Base-by-base conservation (phyloP, 2,797 vertebrate genomes). In the Otolemur crassicaudatus region DNA sequence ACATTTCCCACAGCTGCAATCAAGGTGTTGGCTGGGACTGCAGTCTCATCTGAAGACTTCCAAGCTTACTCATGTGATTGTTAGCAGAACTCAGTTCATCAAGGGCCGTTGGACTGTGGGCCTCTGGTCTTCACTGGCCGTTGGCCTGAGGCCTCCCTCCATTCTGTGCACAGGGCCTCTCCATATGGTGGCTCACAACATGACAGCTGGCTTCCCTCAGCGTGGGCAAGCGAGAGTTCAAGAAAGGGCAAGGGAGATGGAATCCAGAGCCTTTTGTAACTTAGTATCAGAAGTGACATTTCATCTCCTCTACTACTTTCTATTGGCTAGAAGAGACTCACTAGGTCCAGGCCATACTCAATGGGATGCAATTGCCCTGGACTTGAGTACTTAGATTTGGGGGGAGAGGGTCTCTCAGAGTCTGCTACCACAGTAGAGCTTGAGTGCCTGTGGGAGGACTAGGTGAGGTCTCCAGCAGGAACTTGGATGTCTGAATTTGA, bases 401-500 rank as follows among this genome's bases (percentile, higher is more conserved):
- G 49, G 49, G 49, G 3, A 43, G 40, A 56, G 63, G 56, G 87
- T 10, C 83, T 63, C 31, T 61, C 70, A 73, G 61, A 81, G 72
- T 34, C 46, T 77, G 61, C 91, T 70, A n/a, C 31, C 53, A 25
- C 5, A 37, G 29, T 22, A 31, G 43, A 63, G 40, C 61, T n/a
- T 69, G 69, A 34, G 58, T 2, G 75, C 53, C 61, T 70, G 63
- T 63, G 79, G 95, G 83, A 91, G 75, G 83, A 65, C 76, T 82
- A 90, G 96, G 94, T 85, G 94, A 95, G 93, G 87, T 69, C 20
- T 49, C 67, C 67, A 37, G 72, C 89, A 96, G 58, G 91, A 91
- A 91, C 69, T 49, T 37, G 81, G 81, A 90, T 49, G 79, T 63
- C 81, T 94, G 84, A 27, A 40, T 43, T 63, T 20, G 87, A 96